phyloP scores from a whole-genome alignment of 1,140 invertebrate genomes.

The Sarcophaga bullata region DNA sequence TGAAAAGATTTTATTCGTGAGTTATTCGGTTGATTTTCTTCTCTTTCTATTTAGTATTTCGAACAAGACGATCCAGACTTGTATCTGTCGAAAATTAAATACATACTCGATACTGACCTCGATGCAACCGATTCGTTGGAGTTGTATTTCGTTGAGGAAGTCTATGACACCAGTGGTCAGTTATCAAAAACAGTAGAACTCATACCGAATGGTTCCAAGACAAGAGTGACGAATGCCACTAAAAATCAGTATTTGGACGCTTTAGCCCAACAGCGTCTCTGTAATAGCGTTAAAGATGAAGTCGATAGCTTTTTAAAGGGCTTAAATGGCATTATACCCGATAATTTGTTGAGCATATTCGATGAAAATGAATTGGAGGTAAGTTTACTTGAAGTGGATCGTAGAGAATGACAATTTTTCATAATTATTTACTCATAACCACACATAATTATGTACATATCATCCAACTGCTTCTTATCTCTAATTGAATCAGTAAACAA shows the following conservation, averaged over 20 bases:
- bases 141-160: constrained; percentile 87
- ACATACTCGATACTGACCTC: constrained; percentile 90
- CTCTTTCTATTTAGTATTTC: constrained; percentile 76
- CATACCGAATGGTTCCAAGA: constrained; percentile 77
- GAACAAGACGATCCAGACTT: constrained; percentile 95
- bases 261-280: constrained; percentile 87
- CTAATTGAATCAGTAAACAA: too few species aligned
- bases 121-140: constrained; percentile 79
- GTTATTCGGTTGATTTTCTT: neutral
- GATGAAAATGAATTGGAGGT: constrained; percentile 97
- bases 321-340: constrained; percentile 89
- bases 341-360: constrained; percentile 92
- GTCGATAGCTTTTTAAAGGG: constrained; percentile 90
- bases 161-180: constrained; percentile 83
- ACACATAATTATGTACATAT: too few species aligned
- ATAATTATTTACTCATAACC: too few species aligned
- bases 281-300: constrained; percentile 83
- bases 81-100: constrained; percentile 91
- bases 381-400: too few species aligned
- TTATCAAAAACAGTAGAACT: constrained; percentile 80
- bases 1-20: neutral
- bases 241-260: constrained; percentile 81
- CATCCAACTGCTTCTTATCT: too few species aligned
- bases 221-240: constrained; percentile 62
- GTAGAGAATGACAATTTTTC: too few species aligned